Evolutionary conservation across 2,888 invertebrate genomes (phyloP).

Genomic region (Epistrophella euchroma): DNA sequence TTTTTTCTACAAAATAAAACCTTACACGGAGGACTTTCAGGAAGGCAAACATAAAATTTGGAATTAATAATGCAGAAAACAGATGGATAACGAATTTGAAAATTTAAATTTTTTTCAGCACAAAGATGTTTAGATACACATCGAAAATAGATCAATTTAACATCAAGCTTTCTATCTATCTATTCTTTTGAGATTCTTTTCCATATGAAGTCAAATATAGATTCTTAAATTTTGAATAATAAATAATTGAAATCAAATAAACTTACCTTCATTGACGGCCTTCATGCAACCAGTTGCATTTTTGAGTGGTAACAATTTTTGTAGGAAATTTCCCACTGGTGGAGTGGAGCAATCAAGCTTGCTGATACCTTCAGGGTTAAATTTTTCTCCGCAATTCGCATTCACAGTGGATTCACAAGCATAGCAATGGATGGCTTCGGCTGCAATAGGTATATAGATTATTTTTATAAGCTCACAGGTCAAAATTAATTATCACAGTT

Average conservation of each 20-base stretch:
- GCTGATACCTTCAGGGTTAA: constrained; percentile 78
- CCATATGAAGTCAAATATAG: too few relatives aligned
- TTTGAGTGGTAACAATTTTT: constrained; percentile 77
- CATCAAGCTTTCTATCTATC: too few relatives aligned
- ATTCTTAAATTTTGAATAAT: too few relatives aligned
- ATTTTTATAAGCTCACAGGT: constrained; percentile 3
- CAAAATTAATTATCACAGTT: not conserved
- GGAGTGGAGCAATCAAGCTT: constrained; percentile 79
- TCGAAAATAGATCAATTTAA: too few relatives aligned
- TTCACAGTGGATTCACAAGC: constrained; percentile 80
- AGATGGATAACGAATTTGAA: too few relatives aligned
- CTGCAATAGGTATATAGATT: constrained; percentile 76
- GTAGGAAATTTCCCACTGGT: constrained; percentile 80
- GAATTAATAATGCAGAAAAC: too few relatives aligned
- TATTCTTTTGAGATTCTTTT: too few relatives aligned
- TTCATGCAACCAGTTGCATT: constrained; percentile 83
- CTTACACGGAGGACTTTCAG: too few relatives aligned
- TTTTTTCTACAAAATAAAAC: too few relatives aligned
- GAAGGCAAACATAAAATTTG: too few relatives aligned
- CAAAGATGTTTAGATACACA: too few relatives aligned
- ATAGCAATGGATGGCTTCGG: constrained; percentile 82
- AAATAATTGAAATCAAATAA: not conserved
- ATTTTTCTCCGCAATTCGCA: constrained; percentile 81
- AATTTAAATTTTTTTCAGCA: too few relatives aligned
- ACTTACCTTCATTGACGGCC: constrained; percentile 80